Evolutionary conservation across 1,140 invertebrate genomes (phyloP).

Genomic region (Drusus annulatus): DNA sequence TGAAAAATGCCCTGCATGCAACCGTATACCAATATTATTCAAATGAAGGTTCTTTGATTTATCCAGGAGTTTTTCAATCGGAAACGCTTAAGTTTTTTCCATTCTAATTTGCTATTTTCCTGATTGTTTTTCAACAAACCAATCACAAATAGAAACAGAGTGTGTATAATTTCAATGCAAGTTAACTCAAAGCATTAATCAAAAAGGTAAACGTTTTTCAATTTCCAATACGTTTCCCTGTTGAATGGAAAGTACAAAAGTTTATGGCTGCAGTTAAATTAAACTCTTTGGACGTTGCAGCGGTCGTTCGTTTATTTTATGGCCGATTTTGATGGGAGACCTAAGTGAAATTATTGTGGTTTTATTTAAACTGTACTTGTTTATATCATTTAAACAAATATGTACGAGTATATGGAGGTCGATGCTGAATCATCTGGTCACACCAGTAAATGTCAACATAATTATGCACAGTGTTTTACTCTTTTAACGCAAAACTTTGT

Average conservation of each 20-base stretch:
- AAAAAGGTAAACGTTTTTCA: slow-evolving; percentile 2
- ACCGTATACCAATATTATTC: too few species aligned
- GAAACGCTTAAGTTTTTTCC: neutral
- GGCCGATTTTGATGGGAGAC: neutral
- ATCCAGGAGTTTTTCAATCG: neutral
- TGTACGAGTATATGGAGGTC: too few species aligned
- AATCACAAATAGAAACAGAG: neutral
- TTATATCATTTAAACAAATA: too few species aligned
- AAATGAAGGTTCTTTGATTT: too few species aligned
- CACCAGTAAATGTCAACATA: too few species aligned
- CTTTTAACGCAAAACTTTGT: too few species aligned
- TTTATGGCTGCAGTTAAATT: slow-evolving; percentile 1
- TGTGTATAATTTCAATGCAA: too few species aligned
- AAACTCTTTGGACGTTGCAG: neutral
- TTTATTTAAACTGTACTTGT: too few species aligned
- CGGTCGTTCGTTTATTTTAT: neutral
- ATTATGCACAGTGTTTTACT: too few species aligned
- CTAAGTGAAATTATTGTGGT: neutral
- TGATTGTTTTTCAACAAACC: neutral
- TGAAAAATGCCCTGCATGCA: too few species aligned
- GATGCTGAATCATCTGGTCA: too few species aligned
- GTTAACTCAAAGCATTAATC: neutral
- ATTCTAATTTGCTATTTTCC: neutral
- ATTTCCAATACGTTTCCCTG: neutral
- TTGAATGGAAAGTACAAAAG: slow-evolving; percentile 9